These are phyloP conservation scores for Sciurus vulgaris DNA, from an alignment of 2,797 vertebrate species.

Conservation along the genomic window DNA sequence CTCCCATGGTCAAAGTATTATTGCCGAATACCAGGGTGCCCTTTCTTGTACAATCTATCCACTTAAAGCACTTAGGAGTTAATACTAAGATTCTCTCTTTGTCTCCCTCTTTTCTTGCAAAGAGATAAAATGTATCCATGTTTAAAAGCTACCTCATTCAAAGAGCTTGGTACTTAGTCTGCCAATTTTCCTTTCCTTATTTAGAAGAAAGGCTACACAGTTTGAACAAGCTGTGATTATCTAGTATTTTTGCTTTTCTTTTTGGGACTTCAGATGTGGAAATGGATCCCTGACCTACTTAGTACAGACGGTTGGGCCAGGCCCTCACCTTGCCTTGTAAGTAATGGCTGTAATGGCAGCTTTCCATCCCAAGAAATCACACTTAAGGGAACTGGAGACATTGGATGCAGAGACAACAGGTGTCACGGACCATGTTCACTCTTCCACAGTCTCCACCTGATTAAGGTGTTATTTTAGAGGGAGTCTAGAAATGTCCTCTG, in stretches of 20 bases:
- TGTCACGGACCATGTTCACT: neutral
- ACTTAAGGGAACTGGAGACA: neutral
- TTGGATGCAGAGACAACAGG: neutral
- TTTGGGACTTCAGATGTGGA: neutral
- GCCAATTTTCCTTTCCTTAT: constrained; percentile 26
- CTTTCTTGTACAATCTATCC: neutral
- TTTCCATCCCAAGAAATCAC: neutral
- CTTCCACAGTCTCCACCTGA: neutral
- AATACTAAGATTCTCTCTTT: neutral
- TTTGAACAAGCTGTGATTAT: constrained; percentile 14
- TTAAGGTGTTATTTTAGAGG: neutral
- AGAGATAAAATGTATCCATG: neutral
- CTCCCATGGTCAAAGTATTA: neutral
- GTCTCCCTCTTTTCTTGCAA: neutral
- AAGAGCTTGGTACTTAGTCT: neutral
- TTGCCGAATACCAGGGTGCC: neutral
- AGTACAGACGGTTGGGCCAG: neutral
- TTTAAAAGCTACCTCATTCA: neutral
- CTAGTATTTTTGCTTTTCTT: neutral
- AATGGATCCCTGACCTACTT: constrained; percentile 15
- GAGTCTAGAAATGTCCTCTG: neutral
- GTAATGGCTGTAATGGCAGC: neutral
- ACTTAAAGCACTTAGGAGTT: neutral
- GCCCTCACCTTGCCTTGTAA: neutral
- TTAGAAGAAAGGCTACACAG: neutral